These are phyloP conservation scores for Drosophila conformis DNA, from an alignment of 2,888 invertebrate genomes.

Conservation along the genomic window DNA sequence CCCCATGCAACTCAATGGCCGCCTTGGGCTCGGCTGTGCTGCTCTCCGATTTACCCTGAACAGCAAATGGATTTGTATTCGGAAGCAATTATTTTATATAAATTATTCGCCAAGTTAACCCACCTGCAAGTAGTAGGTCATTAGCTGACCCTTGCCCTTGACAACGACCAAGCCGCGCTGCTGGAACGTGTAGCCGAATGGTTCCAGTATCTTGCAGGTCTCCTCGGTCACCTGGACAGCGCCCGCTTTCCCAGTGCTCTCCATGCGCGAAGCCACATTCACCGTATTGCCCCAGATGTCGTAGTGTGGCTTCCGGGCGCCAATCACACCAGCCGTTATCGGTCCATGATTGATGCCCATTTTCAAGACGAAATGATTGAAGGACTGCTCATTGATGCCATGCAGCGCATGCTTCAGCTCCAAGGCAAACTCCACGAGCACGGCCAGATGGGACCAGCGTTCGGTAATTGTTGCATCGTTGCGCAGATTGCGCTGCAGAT, in stretches of 20 bases:
- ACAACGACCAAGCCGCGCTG: constrained; percentile 97
- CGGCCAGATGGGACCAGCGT: constrained; percentile 93
- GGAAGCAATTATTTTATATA: not conserved
- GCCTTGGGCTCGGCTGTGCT: constrained; percentile 53
- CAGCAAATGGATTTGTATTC: not conserved
- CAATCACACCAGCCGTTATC: constrained; percentile 97
- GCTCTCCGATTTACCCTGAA: constrained; percentile 70
- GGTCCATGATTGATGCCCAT: constrained; percentile 98
- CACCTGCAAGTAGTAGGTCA: constrained; percentile 95
- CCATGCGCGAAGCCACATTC: constrained; percentile 98
- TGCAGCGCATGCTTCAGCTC: constrained; percentile 95
- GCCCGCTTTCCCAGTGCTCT: constrained; percentile 98
- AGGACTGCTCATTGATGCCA: constrained; percentile 96
- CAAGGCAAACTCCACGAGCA: constrained; percentile 95
- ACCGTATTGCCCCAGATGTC: constrained; percentile 99
- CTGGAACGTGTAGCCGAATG: constrained; percentile 96
- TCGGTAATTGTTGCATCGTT: constrained; percentile 90
- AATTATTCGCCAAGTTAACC: constrained; percentile 73
- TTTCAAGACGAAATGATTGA: constrained; percentile 96
- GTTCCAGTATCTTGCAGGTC: constrained; percentile 94
- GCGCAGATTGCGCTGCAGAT: constrained; percentile 89
- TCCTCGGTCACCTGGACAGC: constrained; percentile 98
- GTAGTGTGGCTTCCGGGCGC: constrained; percentile 97
- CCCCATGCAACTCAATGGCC: constrained; percentile 56
- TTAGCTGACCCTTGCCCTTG: constrained; percentile 98